These are phyloP conservation scores for Sphenodon punctatus DNA, from an alignment of 2,797 vertebrate genomes.

Conservation along the genomic window DNA sequence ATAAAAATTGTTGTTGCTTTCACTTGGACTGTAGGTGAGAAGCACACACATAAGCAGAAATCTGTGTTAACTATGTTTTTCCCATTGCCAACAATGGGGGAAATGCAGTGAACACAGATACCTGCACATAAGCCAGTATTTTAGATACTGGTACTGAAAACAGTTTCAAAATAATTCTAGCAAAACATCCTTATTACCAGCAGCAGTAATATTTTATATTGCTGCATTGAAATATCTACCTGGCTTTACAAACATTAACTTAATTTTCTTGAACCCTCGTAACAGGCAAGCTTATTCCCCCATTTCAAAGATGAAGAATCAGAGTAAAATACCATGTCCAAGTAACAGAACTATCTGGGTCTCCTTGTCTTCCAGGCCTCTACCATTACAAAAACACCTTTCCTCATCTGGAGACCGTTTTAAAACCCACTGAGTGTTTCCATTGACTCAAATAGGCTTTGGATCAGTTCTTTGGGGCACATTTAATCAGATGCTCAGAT, in stretches of 20 bases:
- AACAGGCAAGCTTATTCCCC: neutral
- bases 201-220: neutral
- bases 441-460: too few relatives aligned
- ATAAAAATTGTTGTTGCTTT: too few relatives aligned
- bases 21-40: too few relatives aligned
- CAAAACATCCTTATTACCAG: neutral
- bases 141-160: neutral
- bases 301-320: neutral
- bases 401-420: neutral
- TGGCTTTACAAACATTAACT: neutral
- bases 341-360: too few relatives aligned
- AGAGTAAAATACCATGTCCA: too few relatives aligned
- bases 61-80: too few relatives aligned
- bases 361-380: neutral
- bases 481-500: neutral
- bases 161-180: neutral
- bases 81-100: too few relatives aligned
- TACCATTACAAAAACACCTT: neutral
- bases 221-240: neutral
- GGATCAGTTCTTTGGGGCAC: neutral
- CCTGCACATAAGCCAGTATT: neutral
- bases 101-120: too few relatives aligned
- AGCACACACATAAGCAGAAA: too few relatives aligned
- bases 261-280: neutral
- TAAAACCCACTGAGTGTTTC: neutral